Base-by-base conservation (phyloP, 2,797 vertebrate species). In the Darevskia mixta region DNA sequence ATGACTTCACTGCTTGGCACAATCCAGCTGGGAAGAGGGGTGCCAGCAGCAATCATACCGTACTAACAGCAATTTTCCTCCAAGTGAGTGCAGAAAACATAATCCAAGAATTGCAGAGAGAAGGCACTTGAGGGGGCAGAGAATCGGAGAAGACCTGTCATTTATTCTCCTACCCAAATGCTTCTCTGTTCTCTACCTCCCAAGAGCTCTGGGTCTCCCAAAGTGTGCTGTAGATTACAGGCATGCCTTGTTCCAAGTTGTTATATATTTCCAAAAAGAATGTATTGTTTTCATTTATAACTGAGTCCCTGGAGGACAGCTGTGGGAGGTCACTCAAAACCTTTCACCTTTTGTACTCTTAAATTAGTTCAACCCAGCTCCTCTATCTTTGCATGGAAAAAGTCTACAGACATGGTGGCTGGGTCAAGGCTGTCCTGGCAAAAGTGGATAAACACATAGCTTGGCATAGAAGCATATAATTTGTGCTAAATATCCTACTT, bases 1-100 rank as follows among this genome's bases (percentile, higher is more conserved):
- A 15, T 89, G 82, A 93, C 71, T 86, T 95, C 94, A 91, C 64
- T 79, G 55, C 88, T 89, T 93, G 90, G 94, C 92, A 94, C 72
- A 73, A 67, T 75, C 79, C 64, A 73, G 67, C 49, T 23, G 1
- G 1, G 45, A 27, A 32, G 79, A n/a, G 45, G 29, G 83, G 72
- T 0, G 17, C 87, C 92, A 87, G 84, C 64, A 91, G 38, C 88
- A 45, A 69, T 76, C 87, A 92, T 81, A 35, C 35, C 35, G 35
- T 35, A 87, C 78, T 38, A 72, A 43, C 23, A 73, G 20, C 71
- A 49, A 49, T 73, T 64, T 61, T 79, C 72, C n/a, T 91, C 41
- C 55, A 29, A 58, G 82, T 1, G 25, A 82, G 38, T 25, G 25
- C 41, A 71, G 72, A 85, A 77, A 77, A 29, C 45, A 43, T 41